phyloP scores from a whole-genome alignment of 2,797 vertebrate genomes.

The Crax fasciolata region DNA sequence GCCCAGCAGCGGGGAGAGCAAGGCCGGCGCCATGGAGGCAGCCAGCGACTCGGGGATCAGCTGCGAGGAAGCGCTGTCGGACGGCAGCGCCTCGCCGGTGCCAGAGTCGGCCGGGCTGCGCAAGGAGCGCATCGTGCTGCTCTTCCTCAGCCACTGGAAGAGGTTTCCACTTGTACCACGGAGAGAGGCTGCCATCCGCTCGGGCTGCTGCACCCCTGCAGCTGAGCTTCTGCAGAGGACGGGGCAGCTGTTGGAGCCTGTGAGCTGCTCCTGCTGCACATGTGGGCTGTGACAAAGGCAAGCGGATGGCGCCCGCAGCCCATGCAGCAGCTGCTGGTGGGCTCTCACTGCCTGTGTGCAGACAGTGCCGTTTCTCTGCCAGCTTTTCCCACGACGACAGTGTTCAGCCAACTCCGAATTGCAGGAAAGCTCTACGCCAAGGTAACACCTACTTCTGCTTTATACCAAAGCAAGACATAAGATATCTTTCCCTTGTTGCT shows the following conservation, averaged over 20 bases:
- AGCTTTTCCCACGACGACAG: background rate
- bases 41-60: slow-evolving; percentile 86
- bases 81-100: slow-evolving; percentile 18
- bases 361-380: background rate
- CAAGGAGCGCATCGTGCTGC: slow-evolving; percentile 93
- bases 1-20: background rate
- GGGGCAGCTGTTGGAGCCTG: background rate
- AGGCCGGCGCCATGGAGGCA: slow-evolving; percentile 72
- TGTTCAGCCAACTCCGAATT: background rate
- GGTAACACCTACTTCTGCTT: background rate
- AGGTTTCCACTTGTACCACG: background rate
- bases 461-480: rapidly evolving
- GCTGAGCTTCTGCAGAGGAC: background rate
- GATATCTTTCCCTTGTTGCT: background rate
- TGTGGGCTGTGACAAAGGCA: slow-evolving; percentile 3
- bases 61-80: slow-evolving; percentile 80
- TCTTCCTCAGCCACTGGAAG: slow-evolving; percentile 46
- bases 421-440: background rate
- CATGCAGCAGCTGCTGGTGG: background rate
- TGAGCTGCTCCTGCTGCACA: background rate
- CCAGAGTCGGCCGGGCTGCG: slow-evolving; percentile 86
- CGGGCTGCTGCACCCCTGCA: background rate
- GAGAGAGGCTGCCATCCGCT: background rate
- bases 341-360: background rate
- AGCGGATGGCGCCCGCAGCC: slow-evolving; percentile 42